These are phyloP conservation scores for Cotesia vestalis DNA, from an alignment of 1,140 invertebrate species.

Conservation along the genomic window DNA sequence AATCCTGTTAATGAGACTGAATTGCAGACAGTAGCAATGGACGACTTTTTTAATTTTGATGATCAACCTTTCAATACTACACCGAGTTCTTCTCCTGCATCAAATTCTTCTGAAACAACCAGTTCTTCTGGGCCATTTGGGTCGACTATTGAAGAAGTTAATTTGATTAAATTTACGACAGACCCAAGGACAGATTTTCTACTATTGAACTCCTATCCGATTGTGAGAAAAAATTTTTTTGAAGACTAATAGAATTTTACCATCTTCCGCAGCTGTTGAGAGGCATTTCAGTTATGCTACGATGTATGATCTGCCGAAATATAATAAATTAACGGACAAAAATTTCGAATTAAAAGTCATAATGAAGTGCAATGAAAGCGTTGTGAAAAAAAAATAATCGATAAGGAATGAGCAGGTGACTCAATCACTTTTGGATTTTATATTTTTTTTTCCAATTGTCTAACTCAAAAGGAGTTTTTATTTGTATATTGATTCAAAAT, in stretches of 20 bases:
- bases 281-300: conserved; percentile 28
- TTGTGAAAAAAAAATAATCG: background rate
- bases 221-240: conserved; percentile 43
- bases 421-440: no score
- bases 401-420: no score
- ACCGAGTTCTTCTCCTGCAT: background rate
- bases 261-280: conserved; percentile 33
- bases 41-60: background rate
- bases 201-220: conserved; percentile 25
- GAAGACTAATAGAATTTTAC: conserved; percentile 33
- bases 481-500: no score
- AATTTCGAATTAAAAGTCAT: conserved; percentile 29
- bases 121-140: background rate
- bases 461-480: no score
- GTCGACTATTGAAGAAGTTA: background rate
- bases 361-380: background rate
- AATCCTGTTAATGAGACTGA: background rate
- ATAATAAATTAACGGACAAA: conserved; percentile 19
- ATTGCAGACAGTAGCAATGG: background rate
- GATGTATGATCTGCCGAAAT: conserved; percentile 27
- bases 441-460: no score
- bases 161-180: background rate
- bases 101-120: no score
- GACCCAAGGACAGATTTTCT: background rate
- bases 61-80: background rate